A percentile compares a stretch with the other conserved stretches of the same genome.
Conservation (phyloP, 2,113 vertebrate species). For the Notothenia coriiceps region DNA sequence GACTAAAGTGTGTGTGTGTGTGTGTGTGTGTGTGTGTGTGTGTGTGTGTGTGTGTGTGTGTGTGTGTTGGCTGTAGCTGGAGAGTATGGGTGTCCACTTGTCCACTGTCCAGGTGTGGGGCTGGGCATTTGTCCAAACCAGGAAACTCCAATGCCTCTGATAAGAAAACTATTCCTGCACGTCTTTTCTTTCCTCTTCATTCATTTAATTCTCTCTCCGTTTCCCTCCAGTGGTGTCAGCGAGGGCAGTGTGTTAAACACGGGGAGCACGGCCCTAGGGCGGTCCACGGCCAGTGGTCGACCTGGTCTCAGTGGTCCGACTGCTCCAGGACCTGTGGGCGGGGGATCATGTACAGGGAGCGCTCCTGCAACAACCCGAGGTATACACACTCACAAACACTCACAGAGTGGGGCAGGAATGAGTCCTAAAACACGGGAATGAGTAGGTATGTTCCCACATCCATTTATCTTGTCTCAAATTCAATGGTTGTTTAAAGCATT, state of each 20-base stretch:
- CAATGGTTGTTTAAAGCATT: too few relatives aligned
- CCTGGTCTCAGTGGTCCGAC: conserved; percentile 94
- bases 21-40: neutral
- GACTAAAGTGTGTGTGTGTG: neutral
- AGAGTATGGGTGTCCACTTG: conserved; percentile 60
- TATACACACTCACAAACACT: conserved; percentile 70
- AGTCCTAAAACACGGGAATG: too few relatives aligned
- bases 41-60: neutral
- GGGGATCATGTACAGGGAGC: conserved; percentile 91
- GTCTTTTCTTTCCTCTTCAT: conserved; percentile 12
- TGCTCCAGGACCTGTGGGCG: conserved; percentile 94
- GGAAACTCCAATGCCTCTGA: conserved; percentile 50
- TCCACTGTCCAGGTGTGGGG: conserved; percentile 78
- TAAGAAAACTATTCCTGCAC: conserved; percentile 42
- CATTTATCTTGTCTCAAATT: too few relatives aligned
- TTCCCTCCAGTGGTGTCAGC: conserved; percentile 93
- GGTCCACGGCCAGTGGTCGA: conserved; percentile 93
- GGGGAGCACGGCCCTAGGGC: conserved; percentile 93
- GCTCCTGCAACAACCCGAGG: conserved; percentile 95
- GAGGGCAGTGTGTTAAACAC: conserved; percentile 93
- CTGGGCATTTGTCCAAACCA: conserved; percentile 66
- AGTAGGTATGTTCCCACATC: too few relatives aligned
- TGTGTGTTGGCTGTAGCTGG: conserved; percentile 23
- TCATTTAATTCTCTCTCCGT: conserved; percentile 10
- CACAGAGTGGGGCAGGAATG: neutral